phyloP scores from a whole-genome alignment of 1,140 invertebrate genomes.

The Chironomus tepperi region DNA sequence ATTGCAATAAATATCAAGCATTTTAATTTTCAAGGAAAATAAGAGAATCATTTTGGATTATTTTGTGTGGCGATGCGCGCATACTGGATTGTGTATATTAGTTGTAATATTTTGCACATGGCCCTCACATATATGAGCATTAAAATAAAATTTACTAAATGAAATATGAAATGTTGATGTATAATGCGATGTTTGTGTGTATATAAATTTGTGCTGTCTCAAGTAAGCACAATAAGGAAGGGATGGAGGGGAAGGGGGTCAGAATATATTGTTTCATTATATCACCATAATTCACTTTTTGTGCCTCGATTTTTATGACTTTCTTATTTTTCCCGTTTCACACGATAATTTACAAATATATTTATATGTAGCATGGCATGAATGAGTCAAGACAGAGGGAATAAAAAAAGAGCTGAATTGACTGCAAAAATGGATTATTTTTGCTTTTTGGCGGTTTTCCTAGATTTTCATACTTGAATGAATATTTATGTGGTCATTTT shows the following conservation, averaged over 20 bases:
- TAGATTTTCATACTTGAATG: too few relatives aligned
- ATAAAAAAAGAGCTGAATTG: neutral
- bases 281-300: conserved; percentile 6
- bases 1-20: neutral
- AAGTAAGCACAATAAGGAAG: neutral
- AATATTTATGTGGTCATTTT: too few relatives aligned
- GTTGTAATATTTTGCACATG: conserved; percentile 19
- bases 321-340: conserved; percentile 5
- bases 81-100: neutral
- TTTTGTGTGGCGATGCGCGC: neutral
- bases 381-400: neutral
- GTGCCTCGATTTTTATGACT: neutral
- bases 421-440: conserved; percentile 7
- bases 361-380: neutral
- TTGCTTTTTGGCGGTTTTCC: neutral
- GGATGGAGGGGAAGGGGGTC: neutral
- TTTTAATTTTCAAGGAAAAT: conserved; percentile 9
- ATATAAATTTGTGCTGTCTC: neutral
- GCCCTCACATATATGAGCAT: neutral
- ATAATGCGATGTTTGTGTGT: neutral
- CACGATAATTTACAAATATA: conserved; percentile 8
- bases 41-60: neutral
- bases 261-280: conserved; percentile 20
- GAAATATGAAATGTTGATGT: too few relatives aligned
- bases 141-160: neutral